Conservation (phyloP, 2,797 vertebrate species). For the Pelodytes ibericus region DNA sequence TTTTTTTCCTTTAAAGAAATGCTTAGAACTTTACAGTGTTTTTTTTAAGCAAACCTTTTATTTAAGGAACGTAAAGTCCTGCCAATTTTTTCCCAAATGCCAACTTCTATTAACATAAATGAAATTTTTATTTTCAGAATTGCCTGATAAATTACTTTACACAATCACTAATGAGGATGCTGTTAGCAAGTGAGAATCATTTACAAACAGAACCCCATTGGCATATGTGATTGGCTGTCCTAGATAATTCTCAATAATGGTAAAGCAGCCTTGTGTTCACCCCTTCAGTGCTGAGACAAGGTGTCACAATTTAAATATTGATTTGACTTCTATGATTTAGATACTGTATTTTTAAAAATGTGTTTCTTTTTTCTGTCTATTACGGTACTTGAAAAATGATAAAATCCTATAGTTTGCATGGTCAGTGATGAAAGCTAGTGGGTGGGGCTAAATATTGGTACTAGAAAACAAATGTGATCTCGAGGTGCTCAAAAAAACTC, state of each 20-base stretch:
- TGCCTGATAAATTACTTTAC: slow-evolving; percentile 84
- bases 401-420: too few relatives aligned
- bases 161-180: slow-evolving; percentile 83
- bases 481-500: too few relatives aligned
- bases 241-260: slow-evolving; percentile 67
- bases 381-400: too few relatives aligned
- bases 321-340: neutral
- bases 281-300: slow-evolving; percentile 27
- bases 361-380: too few relatives aligned
- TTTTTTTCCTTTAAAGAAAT: slow-evolving; percentile 68
- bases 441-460: too few relatives aligned
- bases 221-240: slow-evolving; percentile 67
- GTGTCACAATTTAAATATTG: neutral
- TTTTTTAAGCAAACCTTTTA: slow-evolving; percentile 61
- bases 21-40: slow-evolving; percentile 68
- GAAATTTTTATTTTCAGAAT: slow-evolving; percentile 87
- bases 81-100: slow-evolving; percentile 78
- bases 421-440: too few relatives aligned
- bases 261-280: slow-evolving; percentile 55
- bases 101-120: slow-evolving; percentile 85
- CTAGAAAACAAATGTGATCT: too few relatives aligned
- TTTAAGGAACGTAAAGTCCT: slow-evolving; percentile 74
- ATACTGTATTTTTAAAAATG: too few relatives aligned
- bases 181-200: slow-evolving; percentile 80
- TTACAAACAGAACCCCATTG: slow-evolving; percentile 77